These are phyloP conservation scores for Cheilosia grossa DNA, from an alignment of 2,888 invertebrate genomes.

Conservation along the genomic window DNA sequence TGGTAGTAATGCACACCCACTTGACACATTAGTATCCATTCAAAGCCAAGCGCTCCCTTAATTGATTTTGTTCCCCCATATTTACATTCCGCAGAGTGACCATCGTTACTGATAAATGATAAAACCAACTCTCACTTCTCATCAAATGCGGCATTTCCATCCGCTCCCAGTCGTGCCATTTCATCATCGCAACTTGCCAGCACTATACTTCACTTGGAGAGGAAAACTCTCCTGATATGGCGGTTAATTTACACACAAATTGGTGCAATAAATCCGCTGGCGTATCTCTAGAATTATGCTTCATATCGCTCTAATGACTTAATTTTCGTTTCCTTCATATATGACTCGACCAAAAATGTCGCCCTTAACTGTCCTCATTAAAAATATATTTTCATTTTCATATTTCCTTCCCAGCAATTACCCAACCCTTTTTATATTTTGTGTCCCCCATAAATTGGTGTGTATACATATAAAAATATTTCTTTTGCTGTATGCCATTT, in stretches of 20 bases:
- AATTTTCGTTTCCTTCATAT: conserved; percentile 43
- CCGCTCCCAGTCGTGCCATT: too few relatives aligned
- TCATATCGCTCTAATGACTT: conserved; percentile 59
- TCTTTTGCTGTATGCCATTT: conserved; percentile 39
- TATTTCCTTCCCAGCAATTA: conserved; percentile 55
- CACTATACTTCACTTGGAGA: too few relatives aligned
- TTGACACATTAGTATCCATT: too few relatives aligned
- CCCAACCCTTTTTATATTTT: conserved; percentile 53
- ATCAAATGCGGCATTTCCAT: too few relatives aligned
- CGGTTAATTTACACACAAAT: background rate
- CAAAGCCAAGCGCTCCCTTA: too few relatives aligned
- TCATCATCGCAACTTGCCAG: too few relatives aligned
- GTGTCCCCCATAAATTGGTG: conserved; percentile 29
- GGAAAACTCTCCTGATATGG: too few relatives aligned
- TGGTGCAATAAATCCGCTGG: conserved; percentile 41
- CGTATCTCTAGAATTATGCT: conserved; percentile 20
- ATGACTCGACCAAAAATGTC: conserved; percentile 39
- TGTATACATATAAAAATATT: background rate
- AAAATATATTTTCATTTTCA: conserved; percentile 35
- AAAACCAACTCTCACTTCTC: too few relatives aligned
- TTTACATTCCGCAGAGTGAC: too few relatives aligned
- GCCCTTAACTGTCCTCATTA: conserved; percentile 68
- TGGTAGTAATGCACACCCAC: too few relatives aligned
- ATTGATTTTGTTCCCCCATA: too few relatives aligned
- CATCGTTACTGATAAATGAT: too few relatives aligned